Evolutionary conservation across 2,888 invertebrate species (phyloP), one percentile per base, ranked within the genome.

Genomic region (Oscheius sp.): DNA sequence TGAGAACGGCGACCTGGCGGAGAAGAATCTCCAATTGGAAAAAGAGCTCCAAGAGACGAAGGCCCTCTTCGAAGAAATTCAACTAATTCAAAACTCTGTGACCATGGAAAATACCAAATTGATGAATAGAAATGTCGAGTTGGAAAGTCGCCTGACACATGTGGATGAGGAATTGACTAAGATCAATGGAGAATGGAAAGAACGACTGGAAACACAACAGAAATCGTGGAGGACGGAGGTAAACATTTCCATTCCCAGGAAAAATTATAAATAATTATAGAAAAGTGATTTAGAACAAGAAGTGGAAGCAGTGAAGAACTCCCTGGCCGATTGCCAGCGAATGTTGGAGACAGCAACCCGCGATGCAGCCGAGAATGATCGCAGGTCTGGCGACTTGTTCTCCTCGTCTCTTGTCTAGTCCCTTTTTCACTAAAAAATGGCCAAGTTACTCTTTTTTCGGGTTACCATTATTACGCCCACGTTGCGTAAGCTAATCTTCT

Each of bases 181-280:
- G 73, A 68, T 85, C 12, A 82, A 82, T 66, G 83, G 81, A 35
- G 76, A 80, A n/a, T 83, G 83, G 83, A 81, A 81, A 21, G 76
- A 69, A n/a, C 75, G 75, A 52, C 55, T 82, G 46, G 73, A 73
- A 41, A 76, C 75, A 35, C 77, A 78, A 49, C 78, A 79, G 45
- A 41, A 77, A 27, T 75, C 80, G 71, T 80, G 78, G 80, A 72
- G 72, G 1, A 69, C 63, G n/a, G 56, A 76, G 61, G 82, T 80
- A 16, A 1, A 12, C 35, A 35, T 3, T 6, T 35, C 5, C 5
- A 35, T 3, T 6, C n/a, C n/a, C 21, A 45, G 16, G 13, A 70
- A 9, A 12, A 21, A 58, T 21, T 21, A 35, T 3, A 35, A 35
- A 9, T 23, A 64, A 27, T 52, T 81, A 55, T 66, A 82, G 81